Conservation (phyloP, 1,140 invertebrate species). For the Diorhabda carinulata region DNA sequence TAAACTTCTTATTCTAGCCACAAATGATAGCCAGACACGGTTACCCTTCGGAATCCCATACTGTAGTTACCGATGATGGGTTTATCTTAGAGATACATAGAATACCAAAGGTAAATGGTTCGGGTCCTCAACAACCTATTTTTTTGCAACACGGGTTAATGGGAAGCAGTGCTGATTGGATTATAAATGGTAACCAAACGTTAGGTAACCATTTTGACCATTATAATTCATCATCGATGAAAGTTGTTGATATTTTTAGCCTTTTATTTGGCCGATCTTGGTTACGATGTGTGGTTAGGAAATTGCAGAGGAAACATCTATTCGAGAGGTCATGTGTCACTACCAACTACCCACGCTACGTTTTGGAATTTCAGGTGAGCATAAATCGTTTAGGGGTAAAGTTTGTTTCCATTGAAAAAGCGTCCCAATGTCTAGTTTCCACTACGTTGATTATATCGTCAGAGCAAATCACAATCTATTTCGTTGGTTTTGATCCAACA, state of each 20-base stretch:
- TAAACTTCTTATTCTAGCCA: constrained; percentile 36
- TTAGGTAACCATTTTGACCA: constrained; percentile 28
- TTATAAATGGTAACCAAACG: constrained; percentile 56
- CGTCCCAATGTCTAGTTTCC: not conserved
- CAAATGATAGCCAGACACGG: constrained; percentile 62
- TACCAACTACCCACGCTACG: constrained; percentile 46
- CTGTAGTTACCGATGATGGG: constrained; percentile 64
- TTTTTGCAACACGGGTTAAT: constrained; percentile 70
- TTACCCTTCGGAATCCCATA: constrained; percentile 65
- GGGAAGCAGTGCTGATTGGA: constrained; percentile 70
- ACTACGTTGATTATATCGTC: constrained; percentile 3
- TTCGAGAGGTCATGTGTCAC: constrained; percentile 50
- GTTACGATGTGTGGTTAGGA: constrained; percentile 75
- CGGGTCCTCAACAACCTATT: constrained; percentile 35
- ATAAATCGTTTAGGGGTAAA: not conserved
- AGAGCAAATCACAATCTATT: no score
- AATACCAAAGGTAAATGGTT: constrained; percentile 55
- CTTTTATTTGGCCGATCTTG: constrained; percentile 63
- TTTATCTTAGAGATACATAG: constrained; percentile 70
- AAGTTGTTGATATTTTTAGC: constrained; percentile 45
- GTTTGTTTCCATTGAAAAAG: constrained; percentile 3
- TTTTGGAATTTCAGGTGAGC: constrained; percentile 67
- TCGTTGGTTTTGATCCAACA: no score
- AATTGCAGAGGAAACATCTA: constrained; percentile 66
- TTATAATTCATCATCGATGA: not conserved